phyloP scores from a whole-genome alignment of 1,140 invertebrate species.

The Radopholus similis region DNA sequence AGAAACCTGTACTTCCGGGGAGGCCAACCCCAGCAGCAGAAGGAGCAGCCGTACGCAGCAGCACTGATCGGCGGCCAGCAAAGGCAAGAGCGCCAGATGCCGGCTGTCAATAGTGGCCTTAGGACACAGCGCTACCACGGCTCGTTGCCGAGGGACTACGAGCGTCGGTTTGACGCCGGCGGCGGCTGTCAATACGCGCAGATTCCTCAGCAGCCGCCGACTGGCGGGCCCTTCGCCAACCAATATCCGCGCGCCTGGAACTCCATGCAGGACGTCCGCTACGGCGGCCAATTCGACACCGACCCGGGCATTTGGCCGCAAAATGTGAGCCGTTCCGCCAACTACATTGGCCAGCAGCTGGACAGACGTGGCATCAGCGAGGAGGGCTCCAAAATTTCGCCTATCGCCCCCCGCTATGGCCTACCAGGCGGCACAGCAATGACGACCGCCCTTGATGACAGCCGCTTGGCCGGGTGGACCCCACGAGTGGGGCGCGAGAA shows the following conservation, averaged over 20 bases:
- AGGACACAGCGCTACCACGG: conserved; percentile 51
- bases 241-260: neutral
- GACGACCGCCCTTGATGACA: neutral
- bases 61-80: no score
- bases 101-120: no score
- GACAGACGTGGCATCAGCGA: neutral
- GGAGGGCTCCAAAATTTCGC: neutral
- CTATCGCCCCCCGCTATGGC: neutral
- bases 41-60: no score
- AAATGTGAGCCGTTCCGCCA: neutral
- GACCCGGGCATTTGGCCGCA: no score
- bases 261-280: no score
- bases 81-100: no score
- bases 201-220: neutral
- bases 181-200: neutral
- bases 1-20: no score
- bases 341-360: neutral
- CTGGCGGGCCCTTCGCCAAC: neutral
- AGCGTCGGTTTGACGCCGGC: conserved; percentile 24
- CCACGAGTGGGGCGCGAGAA: conserved; percentile 1
- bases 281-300: no score
- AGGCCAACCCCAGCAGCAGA: no score
- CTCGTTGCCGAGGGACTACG: conserved; percentile 56
- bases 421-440: neutral
- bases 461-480: neutral